Evolutionary conservation across 2,113 vertebrate species (phyloP), one percentile per base, ranked within the genome.

Genomic region (Cyphomyrus plagiostoma): DNA sequence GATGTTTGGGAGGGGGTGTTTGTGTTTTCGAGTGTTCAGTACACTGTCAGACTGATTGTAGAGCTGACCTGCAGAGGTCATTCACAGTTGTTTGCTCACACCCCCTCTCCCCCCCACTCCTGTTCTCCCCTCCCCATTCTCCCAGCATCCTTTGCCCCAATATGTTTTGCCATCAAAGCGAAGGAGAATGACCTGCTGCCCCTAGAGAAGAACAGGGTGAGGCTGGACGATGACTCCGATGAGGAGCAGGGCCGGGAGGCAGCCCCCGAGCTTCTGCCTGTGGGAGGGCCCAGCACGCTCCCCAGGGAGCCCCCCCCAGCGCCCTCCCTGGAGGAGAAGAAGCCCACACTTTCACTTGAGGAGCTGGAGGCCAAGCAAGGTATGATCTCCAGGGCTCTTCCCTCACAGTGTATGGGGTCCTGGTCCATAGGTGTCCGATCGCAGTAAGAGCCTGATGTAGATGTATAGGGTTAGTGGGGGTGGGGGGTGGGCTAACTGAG

Each of bases 331-430:
- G 98, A 99, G 90, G 98, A 99, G 91, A 99, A 97, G 93, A 98
- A 94, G 91, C 97, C 98, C 9, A 92, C 96, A 0, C 97, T 98
- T 46, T 98, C 96, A 7, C 96, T 96, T 92, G 98, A 99, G 93
- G 98, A 99, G 91, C 56, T 99, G 87, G 98, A 99, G 93, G 98
- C 98, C 88, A 99, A 98, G 91, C 98, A 99, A 97, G 98, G 98
- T 99, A 95, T 30, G 7, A 15, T 84, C 39, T 8, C 45, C 82
- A 48, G 77, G 77, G 3, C 26, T 70, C 62, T 70, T 80, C 35
- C 17, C 74, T 80, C 15, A 42, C 4, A 0, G 4, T 15, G 5
- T 1, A 19, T 5, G 35, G 15, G 74, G 35, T 42, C 26, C 3
- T 13, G 35, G 13, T 15, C 11, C 42, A 4, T 48, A 11, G 21